Percentiles rank a stretch among this genome's conserved stretches.
phyloP scores from a whole-genome alignment of 1,140 invertebrate genomes.

The Heliothis virescens region DNA sequence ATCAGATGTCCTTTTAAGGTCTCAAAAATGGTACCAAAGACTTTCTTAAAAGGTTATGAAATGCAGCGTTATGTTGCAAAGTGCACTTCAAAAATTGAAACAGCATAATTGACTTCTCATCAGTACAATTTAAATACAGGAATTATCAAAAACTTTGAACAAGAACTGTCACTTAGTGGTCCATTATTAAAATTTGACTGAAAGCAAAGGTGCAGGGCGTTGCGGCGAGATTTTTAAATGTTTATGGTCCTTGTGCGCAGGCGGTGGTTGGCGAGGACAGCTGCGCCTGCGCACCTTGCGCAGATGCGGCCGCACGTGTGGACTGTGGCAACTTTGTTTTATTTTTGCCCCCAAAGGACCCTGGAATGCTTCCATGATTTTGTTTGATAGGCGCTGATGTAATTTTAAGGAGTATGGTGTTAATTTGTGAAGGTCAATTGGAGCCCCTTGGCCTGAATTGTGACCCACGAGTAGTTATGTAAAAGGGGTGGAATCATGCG shows the following conservation, averaged over 20 bases:
- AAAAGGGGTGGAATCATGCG: no score
- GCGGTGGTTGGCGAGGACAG: constrained; percentile 55
- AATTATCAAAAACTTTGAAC: background rate
- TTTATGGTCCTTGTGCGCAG: constrained; percentile 28
- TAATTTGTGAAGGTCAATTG: background rate
- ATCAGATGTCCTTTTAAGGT: constrained; percentile 23
- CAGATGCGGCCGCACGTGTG: constrained; percentile 60
- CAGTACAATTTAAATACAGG: background rate
- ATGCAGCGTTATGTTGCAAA: constrained; percentile 8
- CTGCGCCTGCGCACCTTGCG: constrained; percentile 59
- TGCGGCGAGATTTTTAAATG: constrained; percentile 36
- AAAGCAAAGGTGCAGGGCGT: constrained; percentile 42
- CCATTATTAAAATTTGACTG: constrained; percentile 11
- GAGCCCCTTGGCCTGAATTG: background rate
- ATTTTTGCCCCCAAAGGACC: constrained; percentile 5
- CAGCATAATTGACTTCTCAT: background rate
- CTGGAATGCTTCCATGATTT: constrained; percentile 35
- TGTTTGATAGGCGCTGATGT: background rate
- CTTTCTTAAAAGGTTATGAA: background rate
- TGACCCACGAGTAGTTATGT: no score
- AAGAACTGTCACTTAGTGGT: constrained; percentile 11
- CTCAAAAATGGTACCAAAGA: background rate
- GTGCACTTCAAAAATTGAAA: background rate
- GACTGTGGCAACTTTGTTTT: constrained; percentile 36
- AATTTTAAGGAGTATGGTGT: background rate